Evolutionary conservation across 2,113 vertebrate species (phyloP).

Genomic region (Phyllostomus discolor): DNA sequence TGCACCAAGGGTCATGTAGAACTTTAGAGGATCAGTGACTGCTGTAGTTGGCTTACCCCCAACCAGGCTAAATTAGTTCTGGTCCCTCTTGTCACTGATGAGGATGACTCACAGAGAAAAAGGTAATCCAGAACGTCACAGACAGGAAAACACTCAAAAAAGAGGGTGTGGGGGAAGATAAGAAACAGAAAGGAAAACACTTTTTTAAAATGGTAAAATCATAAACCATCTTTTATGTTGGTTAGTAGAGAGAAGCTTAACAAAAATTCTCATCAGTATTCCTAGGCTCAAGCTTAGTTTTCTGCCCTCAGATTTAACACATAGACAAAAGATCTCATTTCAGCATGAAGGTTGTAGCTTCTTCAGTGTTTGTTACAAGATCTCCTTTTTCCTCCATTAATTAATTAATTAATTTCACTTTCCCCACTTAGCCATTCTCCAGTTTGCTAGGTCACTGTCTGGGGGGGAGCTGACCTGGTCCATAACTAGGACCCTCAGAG

Average conservation of each 20-base stretch:
- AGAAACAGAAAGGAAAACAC: neutral
- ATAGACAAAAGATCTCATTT: neutral
- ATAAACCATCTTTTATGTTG: neutral
- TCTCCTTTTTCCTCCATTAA: neutral
- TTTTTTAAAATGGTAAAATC: neutral
- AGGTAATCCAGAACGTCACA: neutral
- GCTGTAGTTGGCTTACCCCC: neutral
- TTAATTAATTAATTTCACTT: slow-evolving; percentile 6
- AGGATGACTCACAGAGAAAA: neutral
- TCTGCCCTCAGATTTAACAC: neutral
- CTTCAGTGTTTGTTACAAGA: neutral
- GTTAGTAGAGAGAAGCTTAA: neutral
- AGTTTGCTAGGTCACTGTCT: neutral
- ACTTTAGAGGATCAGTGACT: neutral
- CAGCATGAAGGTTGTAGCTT: neutral
- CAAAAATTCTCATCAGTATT: neutral
- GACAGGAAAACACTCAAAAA: neutral
- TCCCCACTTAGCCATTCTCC: neutral
- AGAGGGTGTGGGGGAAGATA: neutral
- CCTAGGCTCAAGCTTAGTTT: neutral
- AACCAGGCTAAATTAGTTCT: neutral
- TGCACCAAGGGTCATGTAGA: neutral
- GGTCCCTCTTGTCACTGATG: neutral
- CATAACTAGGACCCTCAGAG: neutral
- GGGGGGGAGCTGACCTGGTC: neutral